These are phyloP conservation scores for Diplolepis rosae DNA, from an alignment of 2,888 invertebrate genomes.

Conservation along the genomic window DNA sequence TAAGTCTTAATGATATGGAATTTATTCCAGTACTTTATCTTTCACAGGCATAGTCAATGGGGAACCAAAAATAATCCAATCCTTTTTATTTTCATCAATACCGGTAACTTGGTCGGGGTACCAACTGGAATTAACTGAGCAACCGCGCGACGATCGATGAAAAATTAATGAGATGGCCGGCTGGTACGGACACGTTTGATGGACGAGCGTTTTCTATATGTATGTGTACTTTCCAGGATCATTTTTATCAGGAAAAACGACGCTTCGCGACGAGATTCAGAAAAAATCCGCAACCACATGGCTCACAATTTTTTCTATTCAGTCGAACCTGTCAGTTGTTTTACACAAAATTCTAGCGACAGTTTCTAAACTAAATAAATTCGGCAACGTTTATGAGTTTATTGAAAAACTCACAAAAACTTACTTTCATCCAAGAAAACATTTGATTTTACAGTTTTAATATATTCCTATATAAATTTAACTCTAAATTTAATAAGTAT, in stretches of 20 bases:
- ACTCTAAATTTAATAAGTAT: no score
- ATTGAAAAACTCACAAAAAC: not conserved
- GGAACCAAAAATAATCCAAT: not conserved
- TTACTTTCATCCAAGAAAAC: no score
- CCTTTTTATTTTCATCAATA: constrained; percentile 21
- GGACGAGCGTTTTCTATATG: constrained; percentile 29
- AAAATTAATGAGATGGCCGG: constrained; percentile 30
- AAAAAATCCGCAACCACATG: constrained; percentile 16
- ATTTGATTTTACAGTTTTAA: no score
- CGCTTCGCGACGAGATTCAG: constrained; percentile 15
- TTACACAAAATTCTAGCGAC: not conserved
- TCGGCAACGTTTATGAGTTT: not conserved
- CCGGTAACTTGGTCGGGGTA: constrained; percentile 1
- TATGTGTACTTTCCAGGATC: constrained; percentile 25
- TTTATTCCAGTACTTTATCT: not conserved
- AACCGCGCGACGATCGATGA: constrained; percentile 28
- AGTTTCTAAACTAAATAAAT: constrained; percentile 17
- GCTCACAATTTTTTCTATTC: constrained; percentile 4
- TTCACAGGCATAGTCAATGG: not conserved
- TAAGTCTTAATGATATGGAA: not conserved
- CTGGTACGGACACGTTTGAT: constrained; percentile 27
- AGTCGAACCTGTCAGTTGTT: constrained; percentile 17
- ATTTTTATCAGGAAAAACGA: constrained; percentile 16
- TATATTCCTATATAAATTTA: no score
- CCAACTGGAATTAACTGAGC: constrained; percentile 29